Evolutionary conservation across 2,113 vertebrate species (phyloP).

Genomic region (Neoarius graeffei): DNA sequence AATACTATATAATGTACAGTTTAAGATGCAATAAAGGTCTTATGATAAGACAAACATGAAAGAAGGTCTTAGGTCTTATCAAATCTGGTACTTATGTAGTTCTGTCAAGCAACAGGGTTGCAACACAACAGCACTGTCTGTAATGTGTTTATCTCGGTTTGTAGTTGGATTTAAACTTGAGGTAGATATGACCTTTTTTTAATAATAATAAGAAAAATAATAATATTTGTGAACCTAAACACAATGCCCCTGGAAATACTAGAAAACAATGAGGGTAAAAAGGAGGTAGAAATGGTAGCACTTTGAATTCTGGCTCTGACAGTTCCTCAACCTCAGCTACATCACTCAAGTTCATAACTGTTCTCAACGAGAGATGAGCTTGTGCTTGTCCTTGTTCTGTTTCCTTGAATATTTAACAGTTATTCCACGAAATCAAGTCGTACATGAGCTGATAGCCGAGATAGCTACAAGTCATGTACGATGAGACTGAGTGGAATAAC

Average conservation of each 20-base stretch:
- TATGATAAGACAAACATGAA: not conserved
- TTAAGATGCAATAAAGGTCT: slow-evolving; percentile 10
- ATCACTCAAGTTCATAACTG: not conserved
- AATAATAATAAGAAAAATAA: no score
- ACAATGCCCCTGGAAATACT: not conserved
- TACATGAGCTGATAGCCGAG: no score
- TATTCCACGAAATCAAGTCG: no score
- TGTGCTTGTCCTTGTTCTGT: not conserved
- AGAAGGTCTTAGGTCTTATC: not conserved
- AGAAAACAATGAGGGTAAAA: not conserved
- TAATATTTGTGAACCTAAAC: not conserved
- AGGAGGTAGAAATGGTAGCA: not conserved
- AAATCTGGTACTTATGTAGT: not conserved
- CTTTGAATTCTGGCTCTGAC: not conserved
- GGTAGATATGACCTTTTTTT: no score
- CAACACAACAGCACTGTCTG: not conserved
- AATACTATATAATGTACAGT: no score
- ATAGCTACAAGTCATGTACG: no score
- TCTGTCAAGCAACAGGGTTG: not conserved
- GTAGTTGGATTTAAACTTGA: not conserved
- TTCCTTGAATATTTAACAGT: not conserved
- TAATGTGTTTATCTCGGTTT: not conserved
- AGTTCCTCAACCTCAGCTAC: not conserved
- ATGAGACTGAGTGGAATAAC: no score
- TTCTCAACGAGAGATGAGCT: not conserved